A percentile compares a stretch with the other conserved stretches of the same genome.
Evolutionary conservation across 2,888 invertebrate species (phyloP).

Genomic region (Seira ritae): DNA sequence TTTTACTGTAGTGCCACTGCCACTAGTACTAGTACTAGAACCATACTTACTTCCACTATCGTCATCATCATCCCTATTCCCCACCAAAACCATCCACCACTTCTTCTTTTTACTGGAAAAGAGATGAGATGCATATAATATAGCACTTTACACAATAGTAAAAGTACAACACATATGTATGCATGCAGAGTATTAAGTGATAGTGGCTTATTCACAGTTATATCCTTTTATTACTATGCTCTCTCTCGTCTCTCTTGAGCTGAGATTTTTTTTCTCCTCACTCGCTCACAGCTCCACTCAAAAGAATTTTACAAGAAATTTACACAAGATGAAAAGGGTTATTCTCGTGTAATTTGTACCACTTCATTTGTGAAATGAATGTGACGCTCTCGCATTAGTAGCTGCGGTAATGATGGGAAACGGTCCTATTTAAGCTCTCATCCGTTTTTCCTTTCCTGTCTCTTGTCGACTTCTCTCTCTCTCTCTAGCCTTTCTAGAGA

Average conservation of each 20-base stretch:
- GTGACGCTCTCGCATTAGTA: constrained; percentile 68
- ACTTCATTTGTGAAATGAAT: constrained; percentile 68
- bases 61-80: not conserved
- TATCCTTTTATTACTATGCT: constrained; percentile 16
- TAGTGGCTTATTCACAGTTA: constrained; percentile 21
- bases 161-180: constrained; percentile 4
- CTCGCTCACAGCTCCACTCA: constrained; percentile 49
- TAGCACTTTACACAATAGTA: not conserved
- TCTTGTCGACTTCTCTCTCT: constrained; percentile 40
- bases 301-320: constrained; percentile 63
- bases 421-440: constrained; percentile 67
- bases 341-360: constrained; percentile 67
- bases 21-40: not conserved
- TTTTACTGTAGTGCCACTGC: constrained; percentile 34
- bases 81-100: not conserved
- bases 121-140: too few species aligned
- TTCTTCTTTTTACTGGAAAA: too few species aligned
- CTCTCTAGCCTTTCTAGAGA: too few species aligned
- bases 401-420: constrained; percentile 68
- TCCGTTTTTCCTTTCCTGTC: constrained; percentile 66
- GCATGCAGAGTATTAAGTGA: constrained; percentile 10
- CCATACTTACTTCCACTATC: not conserved
- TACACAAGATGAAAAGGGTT: constrained; percentile 67
- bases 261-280: constrained; percentile 32
- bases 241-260: constrained; percentile 21